A percentile compares a stretch with the other conserved stretches of the same genome.
These are phyloP conservation scores for Girardia tigrina DNA, from an alignment of 2,888 invertebrate genomes.

Conservation along the genomic window DNA sequence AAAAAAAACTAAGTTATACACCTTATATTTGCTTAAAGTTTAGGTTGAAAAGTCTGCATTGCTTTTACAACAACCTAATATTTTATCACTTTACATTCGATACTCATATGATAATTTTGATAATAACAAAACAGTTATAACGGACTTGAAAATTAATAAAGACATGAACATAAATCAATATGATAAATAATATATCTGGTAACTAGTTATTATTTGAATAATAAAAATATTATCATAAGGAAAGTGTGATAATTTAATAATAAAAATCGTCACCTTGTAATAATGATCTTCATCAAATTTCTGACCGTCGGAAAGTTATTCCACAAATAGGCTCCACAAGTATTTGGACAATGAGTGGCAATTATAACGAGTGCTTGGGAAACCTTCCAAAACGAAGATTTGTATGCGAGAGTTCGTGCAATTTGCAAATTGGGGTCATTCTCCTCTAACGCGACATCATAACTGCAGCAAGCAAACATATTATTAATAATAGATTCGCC, in stretches of 20 bases:
- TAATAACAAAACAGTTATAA: too few relatives aligned
- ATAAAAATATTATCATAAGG: neutral
- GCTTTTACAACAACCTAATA: too few relatives aligned
- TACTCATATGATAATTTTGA: too few relatives aligned
- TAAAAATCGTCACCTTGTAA: neutral
- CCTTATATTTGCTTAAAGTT: too few relatives aligned
- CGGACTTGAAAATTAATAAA: too few relatives aligned
- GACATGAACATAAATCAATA: too few relatives aligned
- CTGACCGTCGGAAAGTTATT: neutral
- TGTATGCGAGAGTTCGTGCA: neutral
- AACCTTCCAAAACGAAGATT: constrained; percentile 1
- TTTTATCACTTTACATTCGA: too few relatives aligned
- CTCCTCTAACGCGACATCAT: constrained; percentile 19
- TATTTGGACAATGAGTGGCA: neutral
- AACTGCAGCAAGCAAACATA: constrained; percentile 26
- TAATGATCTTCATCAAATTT: neutral
- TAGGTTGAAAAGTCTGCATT: too few relatives aligned
- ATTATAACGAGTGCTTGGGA: neutral
- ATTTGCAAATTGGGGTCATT: constrained; percentile 1
- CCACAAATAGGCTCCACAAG: neutral
- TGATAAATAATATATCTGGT: too few relatives aligned
- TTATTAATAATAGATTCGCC: neutral
- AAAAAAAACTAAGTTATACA: too few relatives aligned
- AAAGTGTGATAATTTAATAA: neutral
- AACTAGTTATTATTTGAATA: too few relatives aligned